Percentiles rank a stretch among this genome's conserved stretches.
phyloP scores from a whole-genome alignment of 1,140 invertebrate species.

The Charaxes varanes region DNA sequence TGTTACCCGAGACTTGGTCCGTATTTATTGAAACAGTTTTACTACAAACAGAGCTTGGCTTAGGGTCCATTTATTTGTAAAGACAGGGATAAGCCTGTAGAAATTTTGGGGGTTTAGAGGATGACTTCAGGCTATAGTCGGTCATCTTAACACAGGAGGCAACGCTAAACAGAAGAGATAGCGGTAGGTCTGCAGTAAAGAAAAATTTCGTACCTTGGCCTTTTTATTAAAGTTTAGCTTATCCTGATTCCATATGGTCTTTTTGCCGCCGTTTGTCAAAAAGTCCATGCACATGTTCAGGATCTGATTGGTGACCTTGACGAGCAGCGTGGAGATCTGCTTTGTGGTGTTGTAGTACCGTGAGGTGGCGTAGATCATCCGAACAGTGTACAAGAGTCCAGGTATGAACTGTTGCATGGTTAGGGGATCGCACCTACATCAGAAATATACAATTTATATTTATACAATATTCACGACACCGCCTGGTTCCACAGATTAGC shows the following conservation, averaged over 20 bases:
- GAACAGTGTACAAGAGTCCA: constrained; percentile 81
- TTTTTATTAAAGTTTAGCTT: constrained; percentile 80
- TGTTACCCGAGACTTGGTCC: too few relatives aligned
- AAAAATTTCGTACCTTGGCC: constrained; percentile 75
- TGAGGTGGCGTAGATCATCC: constrained; percentile 90
- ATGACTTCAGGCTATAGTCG: too few relatives aligned
- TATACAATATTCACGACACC: too few relatives aligned
- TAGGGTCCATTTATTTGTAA: too few relatives aligned
- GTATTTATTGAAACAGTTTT: too few relatives aligned
- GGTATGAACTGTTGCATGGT: constrained; percentile 82
- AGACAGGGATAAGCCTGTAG: too few relatives aligned
- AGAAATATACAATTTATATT: too few relatives aligned
- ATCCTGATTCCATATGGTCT: constrained; percentile 82
- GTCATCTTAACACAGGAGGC: too few relatives aligned
- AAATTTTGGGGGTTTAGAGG: too few relatives aligned
- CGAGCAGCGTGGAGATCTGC: constrained; percentile 84
- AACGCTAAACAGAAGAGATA: background rate
- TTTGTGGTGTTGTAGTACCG: constrained; percentile 89
- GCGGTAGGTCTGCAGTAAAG: background rate
- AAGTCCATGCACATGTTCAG: constrained; percentile 82
- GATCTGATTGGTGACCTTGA: constrained; percentile 88
- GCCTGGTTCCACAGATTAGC: too few relatives aligned
- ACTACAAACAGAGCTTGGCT: too few relatives aligned
- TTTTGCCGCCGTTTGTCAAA: constrained; percentile 78
- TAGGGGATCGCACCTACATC: constrained; percentile 76